Evolutionary conservation across 2,888 invertebrate genomes (phyloP), one percentile per base, ranked within the genome.

Genomic region (Heliconius cydno): DNA sequence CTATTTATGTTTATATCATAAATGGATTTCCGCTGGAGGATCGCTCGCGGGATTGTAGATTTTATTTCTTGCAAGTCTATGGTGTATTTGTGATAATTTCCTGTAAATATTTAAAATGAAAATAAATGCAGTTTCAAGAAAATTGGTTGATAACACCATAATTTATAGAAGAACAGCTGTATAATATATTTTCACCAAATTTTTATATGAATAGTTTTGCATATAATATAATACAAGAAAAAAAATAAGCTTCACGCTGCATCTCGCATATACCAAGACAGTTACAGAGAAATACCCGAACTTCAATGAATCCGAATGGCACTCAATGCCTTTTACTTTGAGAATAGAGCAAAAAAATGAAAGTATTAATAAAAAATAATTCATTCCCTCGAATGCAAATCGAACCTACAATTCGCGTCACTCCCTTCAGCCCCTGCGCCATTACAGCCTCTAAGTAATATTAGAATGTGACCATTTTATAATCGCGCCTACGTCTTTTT

Each of bases 1-100:
- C 90, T 91, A 90, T 90, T 92, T 93, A 91, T 92, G 89, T 90
- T 92, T 92, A 91, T 91, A 88, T 88, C 90, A 92, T 94, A 94
- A 94, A 92, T 92, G 90, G 93, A 93, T 93, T 93, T 92, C 86
- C 87, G 88, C 46, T 19, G 46, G 46, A 91, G 90, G 91, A 90
- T 88, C 87, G 87, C 87, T 90, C 89, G 25, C 68, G 87, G 88
- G 89, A 89, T 90, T 93, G 92, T 92, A 91, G 92, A 91, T 90
- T 79, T 80, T 19, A 15, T 57, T n/a, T 52, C 6, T 4, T 52
- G n/a, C 9, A 57, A n/a, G 2, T 57, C 9, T 10, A 34, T 34
- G 34, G 34, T 34, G 34, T 34, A 7, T 34, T 34, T 34, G 34
- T 57, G 22, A 57, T 22, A 22, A 57, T 57, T 57, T 57, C 1